A percentile compares a stretch with the other conserved stretches of the same genome.
Conservation (phyloP, 1,140 invertebrate genomes). For the Anastrepha ludens region DNA sequence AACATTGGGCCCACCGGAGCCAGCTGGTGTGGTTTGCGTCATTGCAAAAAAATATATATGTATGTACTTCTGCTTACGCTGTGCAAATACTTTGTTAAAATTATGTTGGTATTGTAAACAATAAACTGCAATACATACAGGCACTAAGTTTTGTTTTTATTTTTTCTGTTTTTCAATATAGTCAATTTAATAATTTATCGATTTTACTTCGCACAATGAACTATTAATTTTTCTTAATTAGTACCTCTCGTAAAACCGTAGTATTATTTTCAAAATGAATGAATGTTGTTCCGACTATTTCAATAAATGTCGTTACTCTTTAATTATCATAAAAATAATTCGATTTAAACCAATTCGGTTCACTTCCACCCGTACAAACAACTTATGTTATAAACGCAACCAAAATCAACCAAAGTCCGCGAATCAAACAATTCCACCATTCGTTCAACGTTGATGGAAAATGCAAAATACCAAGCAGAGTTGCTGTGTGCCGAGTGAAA, state of each 20-base stretch:
- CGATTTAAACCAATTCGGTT: neutral
- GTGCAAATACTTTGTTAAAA: neutral
- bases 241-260: too few relatives aligned
- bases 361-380: neutral
- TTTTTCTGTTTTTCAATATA: neutral
- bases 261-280: neutral
- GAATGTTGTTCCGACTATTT: neutral
- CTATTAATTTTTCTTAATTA: neutral
- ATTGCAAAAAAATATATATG: conserved; percentile 23
- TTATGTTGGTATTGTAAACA: neutral
- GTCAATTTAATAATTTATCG: neutral
- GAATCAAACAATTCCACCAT: neutral
- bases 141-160: neutral
- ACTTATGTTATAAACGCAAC: neutral
- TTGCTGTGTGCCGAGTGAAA: neutral
- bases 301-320: neutral
- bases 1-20: conserved; percentile 8
- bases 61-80: neutral
- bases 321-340: neutral
- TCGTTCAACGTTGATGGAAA: neutral
- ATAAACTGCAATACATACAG: conserved; percentile 22
- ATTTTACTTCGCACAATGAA: neutral
- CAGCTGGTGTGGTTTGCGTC: conserved; percentile 54
- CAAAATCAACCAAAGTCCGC: conserved; percentile 5
- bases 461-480: neutral